These are phyloP conservation scores for Montipora capitata DNA, from an alignment of 92 coral and sea anemone genomes.

Conservation along the genomic window DNA sequence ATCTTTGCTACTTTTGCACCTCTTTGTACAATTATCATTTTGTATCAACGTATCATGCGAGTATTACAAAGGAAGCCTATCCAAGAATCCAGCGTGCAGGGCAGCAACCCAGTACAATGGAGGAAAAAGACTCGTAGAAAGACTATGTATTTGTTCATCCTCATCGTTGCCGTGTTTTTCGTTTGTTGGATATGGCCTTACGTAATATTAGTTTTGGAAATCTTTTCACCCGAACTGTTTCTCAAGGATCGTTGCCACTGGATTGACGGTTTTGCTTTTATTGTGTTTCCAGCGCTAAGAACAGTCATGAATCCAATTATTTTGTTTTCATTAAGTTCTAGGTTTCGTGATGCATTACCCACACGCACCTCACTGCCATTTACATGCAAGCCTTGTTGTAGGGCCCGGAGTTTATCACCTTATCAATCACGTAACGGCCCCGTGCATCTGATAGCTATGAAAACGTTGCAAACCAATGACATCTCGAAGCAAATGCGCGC, in stretches of 20 bases:
- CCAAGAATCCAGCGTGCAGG: not conserved
- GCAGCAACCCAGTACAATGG: not conserved
- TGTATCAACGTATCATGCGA: not conserved
- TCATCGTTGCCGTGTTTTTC: not conserved
- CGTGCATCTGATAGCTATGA: no score
- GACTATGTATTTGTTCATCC: not conserved
- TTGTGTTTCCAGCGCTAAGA: not conserved
- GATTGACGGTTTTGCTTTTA: not conserved
- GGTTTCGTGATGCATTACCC: not conserved
- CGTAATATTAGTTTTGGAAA: not conserved
- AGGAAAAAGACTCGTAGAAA: not conserved
- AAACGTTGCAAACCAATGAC: no score
- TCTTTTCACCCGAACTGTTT: not conserved
- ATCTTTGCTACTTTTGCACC: not conserved
- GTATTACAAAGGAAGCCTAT: not conserved
- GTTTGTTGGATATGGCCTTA: not conserved
- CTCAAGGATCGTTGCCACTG: not conserved
- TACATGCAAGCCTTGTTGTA: no score
- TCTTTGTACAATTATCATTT: not conserved
- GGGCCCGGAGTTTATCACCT: no score
- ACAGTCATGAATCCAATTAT: conserved; percentile 7
- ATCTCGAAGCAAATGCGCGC: no score
- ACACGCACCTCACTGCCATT: no score
- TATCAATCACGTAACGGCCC: no score
- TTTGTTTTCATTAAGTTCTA: not conserved